A percentile compares a stretch with the other conserved stretches of the same genome.
These are phyloP conservation scores for Ailurus styani DNA, from an alignment of 2,113 vertebrate genomes.

Conservation along the genomic window DNA sequence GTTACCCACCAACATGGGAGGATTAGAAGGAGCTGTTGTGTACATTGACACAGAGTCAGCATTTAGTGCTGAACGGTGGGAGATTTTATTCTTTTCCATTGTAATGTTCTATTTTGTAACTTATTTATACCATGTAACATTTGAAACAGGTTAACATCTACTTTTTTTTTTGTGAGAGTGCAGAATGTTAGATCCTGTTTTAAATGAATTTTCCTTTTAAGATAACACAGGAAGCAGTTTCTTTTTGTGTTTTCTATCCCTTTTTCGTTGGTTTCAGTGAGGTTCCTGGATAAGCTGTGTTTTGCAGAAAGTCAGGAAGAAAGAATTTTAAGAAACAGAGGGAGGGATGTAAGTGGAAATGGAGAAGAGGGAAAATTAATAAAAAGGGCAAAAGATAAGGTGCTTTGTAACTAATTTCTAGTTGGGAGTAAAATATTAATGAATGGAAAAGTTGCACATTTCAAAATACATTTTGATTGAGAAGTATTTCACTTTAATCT, in stretches of 20 bases:
- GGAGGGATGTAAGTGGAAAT: background rate
- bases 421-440: background rate
- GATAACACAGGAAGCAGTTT: background rate
- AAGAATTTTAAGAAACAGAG: background rate
- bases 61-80: conserved; percentile 89
- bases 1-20: conserved; percentile 84
- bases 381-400: background rate
- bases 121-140: background rate
- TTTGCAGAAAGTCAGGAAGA: conserved; percentile 12
- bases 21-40: conserved; percentile 84
- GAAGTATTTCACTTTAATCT: background rate
- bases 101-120: conserved; percentile 28
- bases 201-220: conserved; percentile 4
- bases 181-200: background rate
- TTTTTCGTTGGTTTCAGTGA: background rate
- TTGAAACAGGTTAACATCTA: conserved; percentile 11
- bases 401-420: conserved; percentile 17
- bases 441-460: background rate
- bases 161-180: background rate
- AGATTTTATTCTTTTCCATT: background rate
- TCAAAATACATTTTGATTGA: background rate
- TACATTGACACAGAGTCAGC: conserved; percentile 90
- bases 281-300: background rate
- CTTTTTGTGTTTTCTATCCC: background rate
- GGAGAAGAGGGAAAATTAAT: background rate